Conservation (phyloP, 2,888 invertebrate genomes). For the Dilophus febrilis region DNA sequence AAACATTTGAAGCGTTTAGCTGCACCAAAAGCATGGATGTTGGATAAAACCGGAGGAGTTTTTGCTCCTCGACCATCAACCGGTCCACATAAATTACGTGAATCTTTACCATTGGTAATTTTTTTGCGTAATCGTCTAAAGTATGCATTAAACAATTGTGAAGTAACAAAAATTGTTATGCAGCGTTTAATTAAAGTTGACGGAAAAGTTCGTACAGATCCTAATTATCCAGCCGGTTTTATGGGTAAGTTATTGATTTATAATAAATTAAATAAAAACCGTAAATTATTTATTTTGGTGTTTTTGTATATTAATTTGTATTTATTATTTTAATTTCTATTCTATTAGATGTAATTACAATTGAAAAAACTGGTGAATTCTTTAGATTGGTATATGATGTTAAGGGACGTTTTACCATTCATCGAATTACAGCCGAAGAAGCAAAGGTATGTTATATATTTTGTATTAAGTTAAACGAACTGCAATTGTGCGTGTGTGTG, state of each 20-base stretch:
- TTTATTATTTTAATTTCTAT: slow-evolving; percentile 8
- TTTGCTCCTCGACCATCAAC: slow-evolving; percentile 95
- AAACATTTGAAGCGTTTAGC: slow-evolving; percentile 98
- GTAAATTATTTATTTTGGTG: too few relatives aligned
- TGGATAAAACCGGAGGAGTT: slow-evolving; percentile 96
- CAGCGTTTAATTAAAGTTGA: slow-evolving; percentile 97
- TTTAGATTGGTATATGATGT: slow-evolving; percentile 98
- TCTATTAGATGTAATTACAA: slow-evolving; percentile 85
- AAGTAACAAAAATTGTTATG: slow-evolving; percentile 96
- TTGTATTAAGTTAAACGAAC: too few relatives aligned
- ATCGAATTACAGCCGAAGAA: slow-evolving; percentile 93
- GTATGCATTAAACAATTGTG: slow-evolving; percentile 92
- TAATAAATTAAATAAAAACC: background rate
- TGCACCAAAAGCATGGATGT: slow-evolving; percentile 99
- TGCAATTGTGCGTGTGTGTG: too few relatives aligned
- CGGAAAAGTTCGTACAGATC: slow-evolving; percentile 93
- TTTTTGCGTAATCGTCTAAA: slow-evolving; percentile 94
- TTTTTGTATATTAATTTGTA: slow-evolving; percentile 10
- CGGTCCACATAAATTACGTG: slow-evolving; percentile 94
- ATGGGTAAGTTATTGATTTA: slow-evolving; percentile 63
- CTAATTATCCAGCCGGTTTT: slow-evolving; percentile 94
- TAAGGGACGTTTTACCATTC: slow-evolving; percentile 94
- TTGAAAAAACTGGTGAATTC: slow-evolving; percentile 94
- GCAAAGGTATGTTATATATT: slow-evolving; percentile 56
- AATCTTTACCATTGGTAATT: slow-evolving; percentile 89